Base-by-base conservation (phyloP, 2,797 vertebrate species). In the Discoglossus pictus region DNA sequence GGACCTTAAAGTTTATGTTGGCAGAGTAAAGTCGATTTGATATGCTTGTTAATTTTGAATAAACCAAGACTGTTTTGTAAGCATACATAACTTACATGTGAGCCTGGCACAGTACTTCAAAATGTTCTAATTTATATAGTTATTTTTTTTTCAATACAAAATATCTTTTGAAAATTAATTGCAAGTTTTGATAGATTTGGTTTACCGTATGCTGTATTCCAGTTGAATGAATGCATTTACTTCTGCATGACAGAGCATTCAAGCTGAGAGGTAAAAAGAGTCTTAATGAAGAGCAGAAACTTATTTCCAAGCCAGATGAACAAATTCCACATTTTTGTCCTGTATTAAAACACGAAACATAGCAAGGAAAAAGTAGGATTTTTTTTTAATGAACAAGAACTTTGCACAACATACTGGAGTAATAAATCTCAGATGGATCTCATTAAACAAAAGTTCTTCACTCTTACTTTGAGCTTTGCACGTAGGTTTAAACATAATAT, bases 231-330 rank as follows among this genome's bases (percentile, higher is more conserved):
- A 46, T 16, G 43, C 35, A 58, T 71, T 71, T 56, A 58, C 24
- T 35, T 27, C 18, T 50, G 52, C 20, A 50, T 58, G 61, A 59
- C 36, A 48, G 65, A 43, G 38, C 56, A 58, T 25, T 27, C 52
- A 58, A 18, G 52, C 25, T 21, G 17, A 43, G 43, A 58, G 38
- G 60, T 64, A 42, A 56, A 34, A 21, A 7, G 7, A 51, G 31
- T 24, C 58, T 44, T 71, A 71, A 71, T 52, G 36, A 64, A 64
- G 68, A 64, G 52, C 68, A 71, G 61, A 71, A 48, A 71, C 16
- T 8, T 23, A 2, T 64, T 63, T 40, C 11, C 3, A 25, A 50
- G 68, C 60, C 53, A 64, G 38, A 17, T 50, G 17, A 36, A 55
- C 15, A 31, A 34, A 48, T 35, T 39, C 52, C 38, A 24, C 53